Base-by-base conservation (phyloP, 2,113 vertebrate species). In the Equus przewalskii region DNA sequence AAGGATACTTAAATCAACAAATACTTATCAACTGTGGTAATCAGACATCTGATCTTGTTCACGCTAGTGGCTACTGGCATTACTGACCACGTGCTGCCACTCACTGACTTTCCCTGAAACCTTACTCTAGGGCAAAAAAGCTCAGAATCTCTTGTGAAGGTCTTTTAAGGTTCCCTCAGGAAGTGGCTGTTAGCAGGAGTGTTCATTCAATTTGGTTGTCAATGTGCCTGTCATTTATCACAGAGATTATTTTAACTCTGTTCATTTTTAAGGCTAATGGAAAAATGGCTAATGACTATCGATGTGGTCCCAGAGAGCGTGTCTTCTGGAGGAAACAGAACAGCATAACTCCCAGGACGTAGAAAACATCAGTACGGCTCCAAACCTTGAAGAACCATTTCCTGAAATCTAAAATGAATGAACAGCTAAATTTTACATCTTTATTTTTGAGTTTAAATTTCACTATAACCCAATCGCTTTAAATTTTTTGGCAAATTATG, bases 161-260 rank as follows among this genome's bases (percentile, higher is more conserved):
- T 26, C 72, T 89, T 85, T 21, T 10, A 22, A 56, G 76, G 49
- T 76, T 62, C 18, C 46, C 46, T 4, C 11, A 69, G 65, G 3
- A 82, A 69, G 41, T 91, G 49, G 41, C 28, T 82, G n/a, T 54
- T 14, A 64, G 62, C 82, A 58, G 56, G 49, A n/a, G 2, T 15
- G 41, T 51, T 91, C 73, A n/a, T 58, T 82, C 79, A 64, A 97
- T 65, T 30, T 81, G 28, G 51, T 69, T 91, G 60, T 83, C 78
- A 72, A 13, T 82, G 82, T 69, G 30, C 60, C 30, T 64, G 13
- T 75, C 81, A 81, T 62, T 96, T 73, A 82, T 33, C 60, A 64
- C 28, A 30, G 46, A 81, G 44, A 56, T 49, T 56, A 62, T 22
- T 89, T 94, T 78, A 75, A 22, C 28, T 72, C 15, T 62, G 16